A percentile compares a stretch with the other conserved stretches of the same genome.
Conservation (phyloP, 2,113 vertebrate genomes). For the Hepsetus odoe region DNA sequence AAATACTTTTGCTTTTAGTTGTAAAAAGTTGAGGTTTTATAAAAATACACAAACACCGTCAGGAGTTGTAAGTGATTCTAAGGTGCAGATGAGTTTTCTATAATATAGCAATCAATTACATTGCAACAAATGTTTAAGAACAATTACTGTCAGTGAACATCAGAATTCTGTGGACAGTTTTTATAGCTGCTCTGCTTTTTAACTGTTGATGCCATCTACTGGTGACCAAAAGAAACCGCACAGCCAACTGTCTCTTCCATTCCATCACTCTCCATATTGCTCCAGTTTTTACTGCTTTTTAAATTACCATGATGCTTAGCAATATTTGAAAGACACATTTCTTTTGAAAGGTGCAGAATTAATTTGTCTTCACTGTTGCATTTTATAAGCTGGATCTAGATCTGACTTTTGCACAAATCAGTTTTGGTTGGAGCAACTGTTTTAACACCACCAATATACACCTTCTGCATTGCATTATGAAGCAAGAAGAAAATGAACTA, state of each 20-base stretch:
- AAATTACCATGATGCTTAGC: not conserved
- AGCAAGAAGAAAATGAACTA: not conserved
- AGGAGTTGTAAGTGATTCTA: too few relatives aligned
- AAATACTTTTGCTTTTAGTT: too few relatives aligned
- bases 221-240: slow-evolving; percentile 61
- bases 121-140: too few relatives aligned
- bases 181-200: slow-evolving; percentile 27
- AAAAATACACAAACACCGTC: too few relatives aligned
- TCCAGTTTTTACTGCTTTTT: not conserved
- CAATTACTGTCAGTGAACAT: too few relatives aligned
- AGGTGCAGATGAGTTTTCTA: too few relatives aligned
- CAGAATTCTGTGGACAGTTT: not conserved
- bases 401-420: not conserved
- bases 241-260: not conserved
- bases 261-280: not conserved
- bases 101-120: too few relatives aligned
- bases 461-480: not conserved
- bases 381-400: not conserved
- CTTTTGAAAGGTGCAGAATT: not conserved
- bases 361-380: not conserved
- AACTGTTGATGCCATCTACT: slow-evolving; percentile 74
- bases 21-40: too few relatives aligned
- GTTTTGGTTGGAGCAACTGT: not conserved
- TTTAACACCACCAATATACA: not conserved
- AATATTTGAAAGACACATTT: not conserved